Conservation (phyloP, 1,140 invertebrate genomes). For the Dysdera silvatica region DNA sequence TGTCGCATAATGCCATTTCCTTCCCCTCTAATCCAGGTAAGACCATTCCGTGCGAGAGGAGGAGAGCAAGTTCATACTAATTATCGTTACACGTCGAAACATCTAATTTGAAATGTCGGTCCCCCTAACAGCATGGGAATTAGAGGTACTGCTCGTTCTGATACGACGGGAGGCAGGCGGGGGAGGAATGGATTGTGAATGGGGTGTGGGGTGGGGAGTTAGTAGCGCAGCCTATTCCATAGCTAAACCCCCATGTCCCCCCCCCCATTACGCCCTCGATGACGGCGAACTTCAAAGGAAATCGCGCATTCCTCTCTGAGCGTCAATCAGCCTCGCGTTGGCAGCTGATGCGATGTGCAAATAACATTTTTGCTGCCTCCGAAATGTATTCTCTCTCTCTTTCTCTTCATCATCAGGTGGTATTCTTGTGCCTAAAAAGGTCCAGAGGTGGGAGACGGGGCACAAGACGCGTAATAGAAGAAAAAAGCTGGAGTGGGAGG, state of each 20-base stretch:
- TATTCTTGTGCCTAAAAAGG: too few relatives aligned
- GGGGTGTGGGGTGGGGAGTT: too few relatives aligned
- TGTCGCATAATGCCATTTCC: too few relatives aligned
- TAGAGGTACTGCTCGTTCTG: constrained; percentile 3
- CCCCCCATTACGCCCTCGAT: too few relatives aligned
- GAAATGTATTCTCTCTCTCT: constrained; percentile 29
- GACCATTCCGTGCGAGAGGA: too few relatives aligned
- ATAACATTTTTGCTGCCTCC: constrained; percentile 30
- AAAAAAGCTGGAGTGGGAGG: not conserved
- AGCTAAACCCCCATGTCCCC: too few relatives aligned
- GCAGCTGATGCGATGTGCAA: constrained; percentile 29
- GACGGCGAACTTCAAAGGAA: constrained; percentile 28
- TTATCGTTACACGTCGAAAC: too few relatives aligned
- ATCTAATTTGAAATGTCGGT: constrained; percentile 29
- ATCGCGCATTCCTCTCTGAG: not conserved
- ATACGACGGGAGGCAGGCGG: not conserved
- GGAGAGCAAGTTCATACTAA: too few relatives aligned
- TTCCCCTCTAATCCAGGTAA: too few relatives aligned
- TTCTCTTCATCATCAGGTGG: constrained; percentile 30
- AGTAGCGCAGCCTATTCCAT: too few relatives aligned
- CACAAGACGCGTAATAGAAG: too few relatives aligned
- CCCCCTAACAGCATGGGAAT: not conserved
- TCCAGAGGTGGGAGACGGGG: too few relatives aligned
- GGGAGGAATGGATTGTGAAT: constrained; percentile 16
- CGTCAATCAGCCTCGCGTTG: constrained; percentile 28